Base-by-base conservation (phyloP, 2,888 invertebrate species). In the Xylota sylvarum region DNA sequence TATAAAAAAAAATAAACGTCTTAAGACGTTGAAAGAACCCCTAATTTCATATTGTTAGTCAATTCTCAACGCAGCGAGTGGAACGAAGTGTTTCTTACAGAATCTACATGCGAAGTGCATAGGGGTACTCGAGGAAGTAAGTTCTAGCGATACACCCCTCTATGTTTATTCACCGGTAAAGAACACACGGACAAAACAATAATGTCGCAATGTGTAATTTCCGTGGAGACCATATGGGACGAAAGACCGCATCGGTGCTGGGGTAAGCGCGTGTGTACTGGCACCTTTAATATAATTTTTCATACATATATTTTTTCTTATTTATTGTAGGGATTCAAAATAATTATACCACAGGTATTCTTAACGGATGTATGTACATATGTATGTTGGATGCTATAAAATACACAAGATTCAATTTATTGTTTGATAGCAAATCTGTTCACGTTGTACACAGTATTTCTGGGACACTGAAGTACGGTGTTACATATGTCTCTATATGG, bases 151-250 rank as follows among this genome's bases (percentile, higher is more conserved):
- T 72, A 14, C 56, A 58, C 70, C 56, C 70, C 69, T 72, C 46
- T 35, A 48, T 58, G 46, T 72, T 58, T 48, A 58, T 48, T 72
- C 46, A 35, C 35, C 46, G 48, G 70, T 58, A 56, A 69, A 56
- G 56, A 56, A 17, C 56, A 67, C 37, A 67, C 37, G 52, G 52
- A 27, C 19, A 52, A 50, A 19, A 14, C 52, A 37, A 52, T 52
- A 69, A 55, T 56, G 55, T 56, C 40, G 19, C 55, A 27, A 56
- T 69, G 69, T 69, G 40, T 69, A 69, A 43, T 69, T 56, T 69
- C 30, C 30, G 40, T 56, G 12, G 30, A 27, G 55, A 69, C 55
- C 55, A 69, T 69, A 69, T 56, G 55, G 43, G 50, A 27, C 2
- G 40, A 43, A 30, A 19, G 6, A 30, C 30, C 17, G 30, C 30